Percentiles rank a stretch among this genome's conserved stretches.
phyloP scores from a whole-genome alignment of 2,888 invertebrate species.

The Bhutanitis thaidina region DNA sequence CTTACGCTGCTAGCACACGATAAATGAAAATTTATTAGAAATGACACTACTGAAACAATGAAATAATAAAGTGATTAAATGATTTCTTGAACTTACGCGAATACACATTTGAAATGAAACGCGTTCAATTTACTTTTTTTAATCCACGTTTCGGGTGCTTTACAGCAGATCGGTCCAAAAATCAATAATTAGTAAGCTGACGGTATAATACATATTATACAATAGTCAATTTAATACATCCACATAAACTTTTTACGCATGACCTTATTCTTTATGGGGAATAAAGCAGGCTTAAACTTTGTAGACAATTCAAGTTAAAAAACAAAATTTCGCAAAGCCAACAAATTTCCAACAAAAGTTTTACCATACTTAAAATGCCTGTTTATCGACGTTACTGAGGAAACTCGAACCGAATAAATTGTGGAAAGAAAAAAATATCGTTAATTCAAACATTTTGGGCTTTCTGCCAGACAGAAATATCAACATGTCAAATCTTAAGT shows the following conservation, averaged over 20 bases:
- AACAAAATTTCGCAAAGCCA: constrained; percentile 15
- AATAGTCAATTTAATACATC: neutral
- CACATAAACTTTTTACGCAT: neutral
- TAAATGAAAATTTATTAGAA: no score
- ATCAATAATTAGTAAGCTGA: no score
- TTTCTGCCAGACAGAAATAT: constrained; percentile 13
- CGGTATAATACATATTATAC: no score
- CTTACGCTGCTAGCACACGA: no score
- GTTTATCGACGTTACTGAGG: constrained; percentile 13
- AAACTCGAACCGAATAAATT: constrained; percentile 6
- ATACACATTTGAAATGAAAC: no score
- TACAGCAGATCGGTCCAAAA: no score
- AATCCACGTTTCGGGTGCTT: no score
- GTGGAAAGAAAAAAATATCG: constrained; percentile 13
- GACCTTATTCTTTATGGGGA: neutral
- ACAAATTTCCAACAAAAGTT: constrained; percentile 14
- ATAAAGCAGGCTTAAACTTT: constrained; percentile 12
- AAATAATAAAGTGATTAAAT: no score
- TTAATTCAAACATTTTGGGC: constrained; percentile 18
- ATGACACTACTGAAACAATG: no score
- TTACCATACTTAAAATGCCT: constrained; percentile 18
- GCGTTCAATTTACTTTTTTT: no score
- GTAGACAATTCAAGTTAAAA: constrained; percentile 13
- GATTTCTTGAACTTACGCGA: no score
- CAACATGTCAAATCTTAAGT: constrained; percentile 18